Conservation (phyloP, 2,797 vertebrate species). For the Amazonetta brasiliensis region DNA sequence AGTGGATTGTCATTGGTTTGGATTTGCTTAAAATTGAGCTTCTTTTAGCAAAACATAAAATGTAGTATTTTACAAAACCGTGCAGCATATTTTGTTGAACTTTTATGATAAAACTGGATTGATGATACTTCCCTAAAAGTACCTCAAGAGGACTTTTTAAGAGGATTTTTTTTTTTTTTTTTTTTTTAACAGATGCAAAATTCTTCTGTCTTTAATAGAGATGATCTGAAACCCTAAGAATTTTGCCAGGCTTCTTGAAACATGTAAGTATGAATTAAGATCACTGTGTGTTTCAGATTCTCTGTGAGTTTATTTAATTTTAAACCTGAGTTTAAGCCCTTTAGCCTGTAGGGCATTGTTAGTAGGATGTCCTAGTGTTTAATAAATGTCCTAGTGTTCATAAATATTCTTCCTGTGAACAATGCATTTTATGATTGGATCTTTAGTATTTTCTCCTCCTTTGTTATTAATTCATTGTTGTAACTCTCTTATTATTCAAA, state of each 20-base stretch:
- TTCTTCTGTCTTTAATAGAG: background rate
- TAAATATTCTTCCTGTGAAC: background rate
- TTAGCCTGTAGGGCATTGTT: background rate
- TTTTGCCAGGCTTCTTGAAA: background rate
- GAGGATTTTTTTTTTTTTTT: background rate
- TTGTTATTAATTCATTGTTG: background rate
- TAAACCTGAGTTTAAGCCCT: background rate
- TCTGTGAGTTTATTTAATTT: background rate
- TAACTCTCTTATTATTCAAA: background rate
- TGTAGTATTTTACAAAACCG: background rate
- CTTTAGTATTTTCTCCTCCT: background rate
- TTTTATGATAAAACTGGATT: background rate
- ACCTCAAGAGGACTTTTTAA: background rate
- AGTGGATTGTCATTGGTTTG: background rate
- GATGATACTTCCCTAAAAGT: accelerated
- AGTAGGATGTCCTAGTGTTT: background rate
- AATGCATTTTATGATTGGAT: background rate
- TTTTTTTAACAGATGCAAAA: background rate
- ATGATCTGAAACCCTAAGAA: background rate
- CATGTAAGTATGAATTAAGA: background rate
- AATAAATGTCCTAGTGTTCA: background rate
- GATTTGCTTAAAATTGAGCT: background rate
- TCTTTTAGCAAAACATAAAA: background rate
- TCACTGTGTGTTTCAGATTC: background rate
- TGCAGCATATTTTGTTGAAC: background rate